Conservation (phyloP, 2,888 invertebrate species). For the Agrotis exclamationis region DNA sequence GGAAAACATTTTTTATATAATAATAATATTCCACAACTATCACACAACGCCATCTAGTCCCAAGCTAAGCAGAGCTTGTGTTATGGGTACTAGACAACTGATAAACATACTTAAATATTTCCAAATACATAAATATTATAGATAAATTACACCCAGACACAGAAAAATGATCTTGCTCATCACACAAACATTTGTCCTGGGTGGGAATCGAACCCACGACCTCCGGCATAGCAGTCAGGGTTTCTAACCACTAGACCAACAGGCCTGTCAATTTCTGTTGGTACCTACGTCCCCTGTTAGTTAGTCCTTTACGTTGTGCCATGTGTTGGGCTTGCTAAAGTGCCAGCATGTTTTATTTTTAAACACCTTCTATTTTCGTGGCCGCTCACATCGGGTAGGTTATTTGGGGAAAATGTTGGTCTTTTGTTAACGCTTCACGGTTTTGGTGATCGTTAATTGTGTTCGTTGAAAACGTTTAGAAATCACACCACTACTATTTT, state of each 20-base stretch:
- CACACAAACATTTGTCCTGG: too few relatives aligned
- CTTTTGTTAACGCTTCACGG: constrained; percentile 1
- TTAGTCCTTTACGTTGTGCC: constrained; percentile 12
- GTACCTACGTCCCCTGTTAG: constrained; percentile 8
- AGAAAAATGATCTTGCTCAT: too few relatives aligned
- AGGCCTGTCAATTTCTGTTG: constrained; percentile 21
- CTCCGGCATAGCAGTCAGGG: too few relatives aligned
- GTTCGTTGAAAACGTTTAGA: neutral
- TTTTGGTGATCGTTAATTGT: neutral
- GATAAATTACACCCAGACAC: too few relatives aligned
- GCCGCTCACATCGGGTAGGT: neutral
- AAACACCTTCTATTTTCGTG: constrained; percentile 42
- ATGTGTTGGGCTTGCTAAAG: constrained; percentile 2
- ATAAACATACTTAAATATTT: too few relatives aligned
- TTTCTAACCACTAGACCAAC: too few relatives aligned
- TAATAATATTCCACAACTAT: too few relatives aligned
- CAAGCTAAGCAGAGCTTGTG: too few relatives aligned
- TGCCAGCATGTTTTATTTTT: constrained; percentile 45
- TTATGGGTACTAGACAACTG: too few relatives aligned
- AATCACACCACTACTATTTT: neutral
- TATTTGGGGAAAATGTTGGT: constrained; percentile 21
- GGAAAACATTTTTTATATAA: constrained; percentile 28
- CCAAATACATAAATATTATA: too few relatives aligned
- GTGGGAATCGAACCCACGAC: too few relatives aligned
- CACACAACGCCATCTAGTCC: too few relatives aligned